Percentiles rank a stretch among this genome's conserved stretches.
Conservation (phyloP, 2,113 vertebrate genomes). For the Lepidothrix coronata region DNA sequence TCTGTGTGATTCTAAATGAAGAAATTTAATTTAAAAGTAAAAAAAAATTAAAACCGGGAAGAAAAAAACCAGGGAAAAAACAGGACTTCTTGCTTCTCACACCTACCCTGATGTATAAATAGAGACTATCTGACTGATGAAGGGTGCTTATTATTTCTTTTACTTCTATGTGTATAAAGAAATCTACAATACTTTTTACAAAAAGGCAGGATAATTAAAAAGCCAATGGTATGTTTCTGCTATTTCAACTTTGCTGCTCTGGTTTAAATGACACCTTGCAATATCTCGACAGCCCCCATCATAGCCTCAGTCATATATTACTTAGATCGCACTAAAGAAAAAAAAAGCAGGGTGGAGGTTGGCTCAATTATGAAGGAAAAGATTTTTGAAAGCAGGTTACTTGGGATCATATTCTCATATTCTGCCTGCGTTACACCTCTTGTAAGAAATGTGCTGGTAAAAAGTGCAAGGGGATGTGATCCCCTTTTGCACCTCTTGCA, state of each 20-base stretch:
- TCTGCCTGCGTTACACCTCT: background rate
- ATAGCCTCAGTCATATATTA: background rate
- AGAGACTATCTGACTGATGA: slow-evolving; percentile 15
- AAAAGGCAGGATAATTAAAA: slow-evolving; percentile 26
- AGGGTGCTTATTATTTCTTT: slow-evolving; percentile 57
- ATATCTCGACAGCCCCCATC: background rate
- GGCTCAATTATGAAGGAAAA: background rate
- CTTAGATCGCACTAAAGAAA: background rate
- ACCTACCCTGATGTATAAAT: slow-evolving; percentile 39
- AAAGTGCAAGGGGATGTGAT: background rate
- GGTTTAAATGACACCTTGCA: background rate
- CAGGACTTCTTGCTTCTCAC: background rate
- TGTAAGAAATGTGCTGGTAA: background rate
- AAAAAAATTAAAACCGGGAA: slow-evolving; percentile 10
- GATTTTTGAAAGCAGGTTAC: background rate
- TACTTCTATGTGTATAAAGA: background rate
- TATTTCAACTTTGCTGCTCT: background rate
- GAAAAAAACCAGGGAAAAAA: background rate
- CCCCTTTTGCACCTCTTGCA: background rate
- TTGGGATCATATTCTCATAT: background rate
- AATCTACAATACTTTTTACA: background rate
- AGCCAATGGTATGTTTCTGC: background rate
- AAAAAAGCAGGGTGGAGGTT: background rate
- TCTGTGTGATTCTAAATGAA: slow-evolving; percentile 37
- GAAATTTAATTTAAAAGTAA: slow-evolving; percentile 55